Percentiles rank a stretch among this genome's conserved stretches.
Evolutionary conservation across 1,140 invertebrate species (phyloP).

Genomic region (Caenorhabditis remanei): DNA sequence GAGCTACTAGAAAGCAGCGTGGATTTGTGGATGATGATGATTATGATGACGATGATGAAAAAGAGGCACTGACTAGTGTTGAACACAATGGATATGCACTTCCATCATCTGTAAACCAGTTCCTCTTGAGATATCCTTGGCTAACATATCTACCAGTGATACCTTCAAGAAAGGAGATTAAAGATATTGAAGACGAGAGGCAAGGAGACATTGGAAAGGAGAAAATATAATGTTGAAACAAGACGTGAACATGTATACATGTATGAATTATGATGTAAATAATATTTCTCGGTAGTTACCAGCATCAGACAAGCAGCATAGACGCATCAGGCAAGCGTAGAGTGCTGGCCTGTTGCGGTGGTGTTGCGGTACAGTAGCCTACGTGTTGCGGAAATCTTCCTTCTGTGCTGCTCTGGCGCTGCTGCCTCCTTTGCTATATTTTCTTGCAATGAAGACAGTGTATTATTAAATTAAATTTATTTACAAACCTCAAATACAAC

Average conservation of each 20-base stretch:
- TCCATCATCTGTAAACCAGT: neutral
- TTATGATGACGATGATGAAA: neutral
- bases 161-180: slow-evolving; percentile 4
- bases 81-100: slow-evolving; percentile 17
- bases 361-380: no score
- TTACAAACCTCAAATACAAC: no score
- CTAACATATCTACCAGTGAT: slow-evolving; percentile 14
- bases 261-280: no score
- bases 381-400: no score
- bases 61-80: neutral
- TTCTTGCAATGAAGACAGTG: no score
- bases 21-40: neutral
- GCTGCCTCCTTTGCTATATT: no score
- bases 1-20: slow-evolving; percentile 6
- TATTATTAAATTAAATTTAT: no score
- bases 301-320: no score
- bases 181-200: slow-evolving; percentile 6
- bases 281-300: no score
- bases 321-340: no score
- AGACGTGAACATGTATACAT: neutral
- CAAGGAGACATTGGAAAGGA: neutral
- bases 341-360: no score
- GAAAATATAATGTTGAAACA: neutral
- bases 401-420: no score
- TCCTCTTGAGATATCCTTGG: slow-evolving; percentile 6